Percentiles rank a stretch among this genome's conserved stretches.
Conservation (phyloP, 2,113 vertebrate species). For the Carettochelys insculpta region DNA sequence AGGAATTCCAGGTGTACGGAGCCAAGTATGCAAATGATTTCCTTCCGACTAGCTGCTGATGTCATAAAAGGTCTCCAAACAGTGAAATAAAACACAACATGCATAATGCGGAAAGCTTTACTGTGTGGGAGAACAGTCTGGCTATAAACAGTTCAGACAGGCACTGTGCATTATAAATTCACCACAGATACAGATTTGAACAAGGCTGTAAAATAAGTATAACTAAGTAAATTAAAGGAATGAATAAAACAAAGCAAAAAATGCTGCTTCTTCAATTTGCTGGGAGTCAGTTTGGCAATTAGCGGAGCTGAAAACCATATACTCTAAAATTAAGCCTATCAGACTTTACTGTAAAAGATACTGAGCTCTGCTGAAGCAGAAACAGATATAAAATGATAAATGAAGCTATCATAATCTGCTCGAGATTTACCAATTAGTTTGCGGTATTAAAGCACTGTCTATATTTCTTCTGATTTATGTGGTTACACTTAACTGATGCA, state of each 20-base stretch:
- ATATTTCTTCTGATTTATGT: neutral
- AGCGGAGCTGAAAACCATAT: constrained; percentile 58
- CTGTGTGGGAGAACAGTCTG: constrained; percentile 62
- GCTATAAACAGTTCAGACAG: constrained; percentile 72
- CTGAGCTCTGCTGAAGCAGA: constrained; percentile 16
- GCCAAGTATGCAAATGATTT: constrained; percentile 85
- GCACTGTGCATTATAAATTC: constrained; percentile 66
- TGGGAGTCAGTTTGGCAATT: constrained; percentile 16
- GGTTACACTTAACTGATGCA: neutral
- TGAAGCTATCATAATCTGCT: constrained; percentile 15
- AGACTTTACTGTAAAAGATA: neutral
- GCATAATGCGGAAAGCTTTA: constrained; percentile 72
- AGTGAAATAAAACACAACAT: constrained; percentile 76
- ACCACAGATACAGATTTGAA: constrained; percentile 75
- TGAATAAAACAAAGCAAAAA: neutral
- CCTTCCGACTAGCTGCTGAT: constrained; percentile 78
- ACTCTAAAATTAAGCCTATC: constrained; percentile 37
- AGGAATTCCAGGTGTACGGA: constrained; percentile 83
- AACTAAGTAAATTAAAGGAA: constrained; percentile 58
- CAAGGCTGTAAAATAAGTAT: constrained; percentile 71
- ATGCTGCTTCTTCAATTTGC: neutral
- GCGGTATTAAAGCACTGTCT: neutral
- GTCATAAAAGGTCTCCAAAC: constrained; percentile 78
- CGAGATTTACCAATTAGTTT: constrained; percentile 3
- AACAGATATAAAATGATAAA: constrained; percentile 54